These are phyloP conservation scores for Xiphophorus maculatus DNA, from an alignment of 2,113 vertebrate species.

Conservation along the genomic window DNA sequence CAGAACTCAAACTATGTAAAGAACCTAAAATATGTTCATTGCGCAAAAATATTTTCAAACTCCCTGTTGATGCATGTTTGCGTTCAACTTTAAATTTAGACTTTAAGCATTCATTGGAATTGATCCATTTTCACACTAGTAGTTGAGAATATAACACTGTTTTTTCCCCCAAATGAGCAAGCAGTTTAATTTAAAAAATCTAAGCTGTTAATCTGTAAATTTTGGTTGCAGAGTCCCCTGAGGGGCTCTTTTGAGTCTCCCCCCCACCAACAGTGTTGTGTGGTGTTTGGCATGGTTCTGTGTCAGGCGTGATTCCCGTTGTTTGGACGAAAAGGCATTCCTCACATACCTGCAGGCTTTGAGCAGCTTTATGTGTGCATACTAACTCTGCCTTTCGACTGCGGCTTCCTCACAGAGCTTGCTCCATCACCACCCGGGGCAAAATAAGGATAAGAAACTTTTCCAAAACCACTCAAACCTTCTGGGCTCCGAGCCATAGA, in stretches of 20 bases:
- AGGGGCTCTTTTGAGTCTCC: conserved; percentile 46
- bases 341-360: conserved; percentile 80
- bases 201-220: conserved; percentile 17
- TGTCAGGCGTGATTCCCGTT: conserved; percentile 67
- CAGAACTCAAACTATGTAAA: conserved; percentile 16
- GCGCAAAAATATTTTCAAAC: conserved; percentile 12
- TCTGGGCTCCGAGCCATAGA: conserved; percentile 38
- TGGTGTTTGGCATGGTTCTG: conserved; percentile 51
- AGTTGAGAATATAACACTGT: background rate
- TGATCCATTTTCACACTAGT: background rate
- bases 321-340: conserved; percentile 78
- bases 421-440: conserved; percentile 51
- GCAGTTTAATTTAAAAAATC: conserved; percentile 16
- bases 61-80: conserved; percentile 6
- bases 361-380: conserved; percentile 71
- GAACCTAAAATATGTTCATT: conserved; percentile 23
- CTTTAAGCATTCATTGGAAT: background rate
- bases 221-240: conserved; percentile 45
- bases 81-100: background rate
- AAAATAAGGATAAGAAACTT: conserved; percentile 60
- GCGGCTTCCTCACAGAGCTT: conserved; percentile 52
- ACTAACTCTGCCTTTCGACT: conserved; percentile 65
- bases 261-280: conserved; percentile 55
- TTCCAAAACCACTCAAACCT: conserved; percentile 55
- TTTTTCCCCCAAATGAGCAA: background rate